A percentile compares a stretch with the other conserved stretches of the same genome.
phyloP scores from a whole-genome alignment of 2,888 invertebrate genomes.

The Galerucella calmariensis region DNA sequence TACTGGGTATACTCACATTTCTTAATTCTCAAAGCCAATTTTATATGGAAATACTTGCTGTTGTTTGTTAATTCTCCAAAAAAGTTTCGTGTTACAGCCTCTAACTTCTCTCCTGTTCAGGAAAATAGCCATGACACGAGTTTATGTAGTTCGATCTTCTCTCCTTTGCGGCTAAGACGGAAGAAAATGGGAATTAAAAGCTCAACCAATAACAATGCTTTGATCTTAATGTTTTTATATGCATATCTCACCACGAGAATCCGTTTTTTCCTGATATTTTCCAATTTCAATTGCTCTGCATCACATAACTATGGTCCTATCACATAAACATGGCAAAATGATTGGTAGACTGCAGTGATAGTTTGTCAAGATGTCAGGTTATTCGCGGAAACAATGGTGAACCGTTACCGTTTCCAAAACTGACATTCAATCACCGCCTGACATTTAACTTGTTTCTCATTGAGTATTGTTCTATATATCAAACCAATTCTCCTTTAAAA shows the following conservation, averaged over 20 bases:
- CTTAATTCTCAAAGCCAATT: too few species aligned
- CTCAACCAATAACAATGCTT: too few species aligned
- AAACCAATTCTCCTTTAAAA: conserved; percentile 19
- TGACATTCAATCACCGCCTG: conserved; percentile 31
- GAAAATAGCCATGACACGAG: too few species aligned
- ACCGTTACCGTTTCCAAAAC: conserved; percentile 15
- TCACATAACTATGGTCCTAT: not conserved
- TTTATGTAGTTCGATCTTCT: too few species aligned
- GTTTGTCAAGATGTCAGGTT: conserved; percentile 21
- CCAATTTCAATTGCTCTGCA: not conserved
- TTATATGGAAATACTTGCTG: too few species aligned
- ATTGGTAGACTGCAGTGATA: conserved; percentile 23
- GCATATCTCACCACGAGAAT: not conserved
- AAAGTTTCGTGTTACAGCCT: too few species aligned
- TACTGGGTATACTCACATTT: too few species aligned
- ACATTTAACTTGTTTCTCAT: conserved; percentile 39
- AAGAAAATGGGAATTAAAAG: too few species aligned
- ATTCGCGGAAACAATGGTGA: conserved; percentile 16
- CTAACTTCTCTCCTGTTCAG: too few species aligned
- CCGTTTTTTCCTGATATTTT: not conserved
- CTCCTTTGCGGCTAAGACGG: too few species aligned
- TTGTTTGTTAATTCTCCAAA: too few species aligned
- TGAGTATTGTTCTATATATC: conserved; percentile 32
- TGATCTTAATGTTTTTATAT: too few species aligned
- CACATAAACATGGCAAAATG: not conserved